Percentiles rank a stretch among this genome's conserved stretches.
Evolutionary conservation across 2,888 invertebrate species (phyloP).

Genomic region (Tupiocoris notatus): DNA sequence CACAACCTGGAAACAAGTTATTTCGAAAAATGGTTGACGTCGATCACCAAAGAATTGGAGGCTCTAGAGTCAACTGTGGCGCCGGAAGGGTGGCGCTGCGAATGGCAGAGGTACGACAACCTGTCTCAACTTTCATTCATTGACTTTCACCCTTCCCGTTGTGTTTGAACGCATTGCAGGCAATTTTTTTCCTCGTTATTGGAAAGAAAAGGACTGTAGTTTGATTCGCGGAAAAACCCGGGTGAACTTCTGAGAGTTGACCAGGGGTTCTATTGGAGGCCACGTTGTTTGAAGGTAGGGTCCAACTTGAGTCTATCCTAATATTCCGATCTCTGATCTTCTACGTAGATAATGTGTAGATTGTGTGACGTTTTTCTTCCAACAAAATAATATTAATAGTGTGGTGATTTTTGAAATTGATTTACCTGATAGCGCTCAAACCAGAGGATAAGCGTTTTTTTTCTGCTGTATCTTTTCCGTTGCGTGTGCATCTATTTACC

Average conservation of each 20-base stretch:
- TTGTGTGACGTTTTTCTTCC: no score
- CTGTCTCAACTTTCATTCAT: slow-evolving; percentile 37
- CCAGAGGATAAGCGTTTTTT: no score
- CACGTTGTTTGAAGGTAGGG: slow-evolving; percentile 15
- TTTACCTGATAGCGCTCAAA: no score
- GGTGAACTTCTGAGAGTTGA: no score
- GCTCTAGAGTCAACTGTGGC: slow-evolving; percentile 66
- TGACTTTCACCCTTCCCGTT: slow-evolving; percentile 38
- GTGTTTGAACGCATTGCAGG: slow-evolving; percentile 35
- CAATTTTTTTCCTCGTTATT: not conserved
- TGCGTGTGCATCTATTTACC: no score
- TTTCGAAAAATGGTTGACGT: slow-evolving; percentile 62
- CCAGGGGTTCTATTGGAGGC: not conserved
- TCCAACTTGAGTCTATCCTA: slow-evolving; percentile 1
- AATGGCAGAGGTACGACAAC: slow-evolving; percentile 69
- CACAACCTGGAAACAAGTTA: slow-evolving; percentile 62
- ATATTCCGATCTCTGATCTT: no score
- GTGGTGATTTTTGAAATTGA: no score
- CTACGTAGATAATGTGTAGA: no score
- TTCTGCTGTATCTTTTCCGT: no score
- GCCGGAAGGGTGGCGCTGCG: slow-evolving; percentile 67
- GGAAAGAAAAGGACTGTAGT: not conserved
- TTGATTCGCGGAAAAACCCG: not conserved
- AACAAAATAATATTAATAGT: no score
- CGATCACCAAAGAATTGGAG: slow-evolving; percentile 61